Evolutionary conservation across 1,140 invertebrate species (phyloP), one percentile per base, ranked within the genome.

Genomic region (Drosophila aff.): DNA sequence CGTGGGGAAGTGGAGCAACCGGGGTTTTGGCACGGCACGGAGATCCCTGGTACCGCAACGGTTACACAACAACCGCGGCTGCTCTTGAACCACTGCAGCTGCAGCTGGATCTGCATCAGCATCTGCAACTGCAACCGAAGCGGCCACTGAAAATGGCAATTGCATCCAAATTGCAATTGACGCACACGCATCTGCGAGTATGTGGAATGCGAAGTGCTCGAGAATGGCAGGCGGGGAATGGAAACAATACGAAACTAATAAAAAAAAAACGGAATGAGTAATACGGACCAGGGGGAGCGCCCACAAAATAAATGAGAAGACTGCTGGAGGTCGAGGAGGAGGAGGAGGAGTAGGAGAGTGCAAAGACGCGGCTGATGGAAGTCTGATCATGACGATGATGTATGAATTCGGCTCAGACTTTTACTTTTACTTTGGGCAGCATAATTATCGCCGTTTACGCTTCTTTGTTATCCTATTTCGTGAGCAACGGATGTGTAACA

Each of bases 401-500:
- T 60, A 77, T 77, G 75, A 49, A 77, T 69, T 46, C 31, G 62
- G 63, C 36, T 74, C 52, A 62, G 46, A 76, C 84, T 87, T 90
- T 87, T 87, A 87, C 85, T 87, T 87, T 85, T 81, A 63, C 55
- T 75, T 33, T 33, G 21, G 33, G 40, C 28, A 63, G 64, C 64
- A 82, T 79, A 78, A 90, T 81, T 75, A 75, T 66, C 76, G 43
- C 41, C 81, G 68, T 75, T 81, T 50, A 81, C 84, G 65, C 74
- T 72, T 72, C 64, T 53, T 68, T 55, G 49, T 68, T 55, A 73
- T 58, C 55, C 59, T 16, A 44, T 38, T 62, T 62, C 58, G 50
- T 43, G 44, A 26, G 66, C 38, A 41, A 46, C 71, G 61, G 44
- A 52, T 81, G 61, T 64, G 55, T 68, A 49, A 77, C 75, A 82